Percentiles rank a stretch among this genome's conserved stretches.
Evolutionary conservation across 2,797 vertebrate genomes (phyloP).

Genomic region (Luscinia megarhynchos): DNA sequence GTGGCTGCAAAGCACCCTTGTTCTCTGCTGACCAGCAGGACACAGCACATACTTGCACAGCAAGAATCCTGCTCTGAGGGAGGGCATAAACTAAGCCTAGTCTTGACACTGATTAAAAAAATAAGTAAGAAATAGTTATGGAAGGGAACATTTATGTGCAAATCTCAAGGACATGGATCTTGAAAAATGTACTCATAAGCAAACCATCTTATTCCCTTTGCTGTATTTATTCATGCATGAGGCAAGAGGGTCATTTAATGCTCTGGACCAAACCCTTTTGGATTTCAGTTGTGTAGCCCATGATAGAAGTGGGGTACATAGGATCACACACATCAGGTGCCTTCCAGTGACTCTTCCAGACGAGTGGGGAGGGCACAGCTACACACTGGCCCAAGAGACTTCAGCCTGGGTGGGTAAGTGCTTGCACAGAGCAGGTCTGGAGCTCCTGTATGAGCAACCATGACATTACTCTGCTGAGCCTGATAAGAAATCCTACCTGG

Average conservation of each 20-base stretch:
- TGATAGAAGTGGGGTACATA: not conserved
- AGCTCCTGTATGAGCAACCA: not conserved
- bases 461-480: not conserved
- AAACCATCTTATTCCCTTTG: not conserved
- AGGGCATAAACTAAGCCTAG: not conserved
- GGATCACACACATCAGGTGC: not conserved
- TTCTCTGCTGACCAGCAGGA: not conserved
- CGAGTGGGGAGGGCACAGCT: not conserved
- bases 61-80: not conserved
- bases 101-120: not conserved
- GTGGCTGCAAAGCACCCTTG: not conserved
- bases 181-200: not conserved
- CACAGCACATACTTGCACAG: not conserved
- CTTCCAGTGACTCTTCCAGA: not conserved
- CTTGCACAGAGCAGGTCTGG: not conserved
- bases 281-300: not conserved
- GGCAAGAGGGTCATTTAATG: not conserved
- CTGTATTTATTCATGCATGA: not conserved
- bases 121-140: not conserved
- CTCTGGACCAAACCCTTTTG: not conserved
- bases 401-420: not conserved
- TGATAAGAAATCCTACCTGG: not conserved
- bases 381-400: accelerated
- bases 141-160: not conserved
- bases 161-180: not conserved